These are phyloP conservation scores for Micromesistius poutassou DNA, from an alignment of 2,797 vertebrate genomes.

Conservation along the genomic window DNA sequence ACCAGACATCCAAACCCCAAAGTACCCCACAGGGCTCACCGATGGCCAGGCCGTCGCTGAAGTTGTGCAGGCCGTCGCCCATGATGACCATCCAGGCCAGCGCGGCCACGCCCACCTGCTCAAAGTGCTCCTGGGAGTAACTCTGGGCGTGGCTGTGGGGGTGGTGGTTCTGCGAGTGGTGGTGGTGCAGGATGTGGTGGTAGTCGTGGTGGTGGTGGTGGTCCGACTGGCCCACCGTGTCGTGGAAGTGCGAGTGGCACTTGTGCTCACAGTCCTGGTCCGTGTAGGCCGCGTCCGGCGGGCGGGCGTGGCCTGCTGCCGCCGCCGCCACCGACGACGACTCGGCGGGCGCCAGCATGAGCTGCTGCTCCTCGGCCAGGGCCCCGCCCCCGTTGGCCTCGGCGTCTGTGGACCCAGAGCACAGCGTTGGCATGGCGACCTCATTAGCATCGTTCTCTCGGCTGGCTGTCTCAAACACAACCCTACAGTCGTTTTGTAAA, in stretches of 20 bases:
- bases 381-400: slow-evolving; percentile 78
- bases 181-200: slow-evolving; percentile 97
- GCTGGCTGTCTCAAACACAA: too few species aligned
- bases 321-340: slow-evolving; percentile 55
- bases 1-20: too few species aligned
- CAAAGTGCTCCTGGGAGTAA: slow-evolving; percentile 88
- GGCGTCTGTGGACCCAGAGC: slow-evolving; percentile 47
- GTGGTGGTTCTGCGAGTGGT: slow-evolving; percentile 98
- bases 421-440: not conserved
- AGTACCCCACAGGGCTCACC: slow-evolving; percentile 40
- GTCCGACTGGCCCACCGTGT: slow-evolving; percentile 91
- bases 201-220: slow-evolving; percentile 98
- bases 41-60: slow-evolving; percentile 90
- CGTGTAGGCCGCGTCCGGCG: slow-evolving; percentile 71
- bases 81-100: slow-evolving; percentile 99
- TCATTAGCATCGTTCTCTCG: too few species aligned
- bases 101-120: slow-evolving; percentile 89
- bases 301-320: slow-evolving; percentile 54
- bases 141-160: slow-evolving; percentile 92
- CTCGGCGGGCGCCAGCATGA: slow-evolving; percentile 86
- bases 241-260: slow-evolving; percentile 96
- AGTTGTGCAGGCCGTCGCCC: slow-evolving; percentile 97
- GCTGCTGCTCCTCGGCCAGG: slow-evolving; percentile 84
- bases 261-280: slow-evolving; percentile 93
- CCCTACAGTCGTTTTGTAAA: too few species aligned